Percentiles rank a stretch among this genome's conserved stretches.
phyloP scores from a whole-genome alignment of 2,113 vertebrate species.

The Apodemus speciosus region DNA sequence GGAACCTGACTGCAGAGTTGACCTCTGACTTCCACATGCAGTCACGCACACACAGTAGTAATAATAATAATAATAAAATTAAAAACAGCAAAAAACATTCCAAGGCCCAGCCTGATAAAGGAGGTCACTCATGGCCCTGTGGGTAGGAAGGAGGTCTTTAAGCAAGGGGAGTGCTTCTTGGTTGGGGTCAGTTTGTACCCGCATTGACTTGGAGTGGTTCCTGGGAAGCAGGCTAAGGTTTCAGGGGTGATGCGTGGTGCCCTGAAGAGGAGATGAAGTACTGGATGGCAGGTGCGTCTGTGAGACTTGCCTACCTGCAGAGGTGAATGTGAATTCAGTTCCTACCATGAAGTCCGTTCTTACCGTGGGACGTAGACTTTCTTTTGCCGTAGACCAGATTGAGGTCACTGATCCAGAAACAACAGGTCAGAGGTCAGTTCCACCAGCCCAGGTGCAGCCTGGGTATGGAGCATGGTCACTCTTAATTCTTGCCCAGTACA shows the following conservation, averaged over 20 bases:
- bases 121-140: background rate
- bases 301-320: background rate
- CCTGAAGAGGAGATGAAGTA: too few species aligned
- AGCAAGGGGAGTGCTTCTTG: background rate
- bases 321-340: background rate
- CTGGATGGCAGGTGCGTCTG: background rate
- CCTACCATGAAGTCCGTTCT: background rate
- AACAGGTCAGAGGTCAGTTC: background rate
- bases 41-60: background rate
- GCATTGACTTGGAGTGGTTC: background rate
- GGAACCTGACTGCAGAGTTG: too few species aligned
- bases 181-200: background rate
- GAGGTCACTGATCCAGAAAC: background rate
- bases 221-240: background rate
- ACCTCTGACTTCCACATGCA: background rate
- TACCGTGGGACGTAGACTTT: background rate
- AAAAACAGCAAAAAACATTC: background rate
- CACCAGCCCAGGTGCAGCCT: background rate
- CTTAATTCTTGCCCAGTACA: background rate
- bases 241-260: background rate
- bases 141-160: background rate
- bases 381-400: fast-evolving
- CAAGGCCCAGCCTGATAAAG: too few species aligned
- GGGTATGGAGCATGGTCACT: too few species aligned
- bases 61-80: background rate